phyloP scores from a whole-genome alignment of 2,113 vertebrate genomes.

The Budorcas taxicolor region DNA sequence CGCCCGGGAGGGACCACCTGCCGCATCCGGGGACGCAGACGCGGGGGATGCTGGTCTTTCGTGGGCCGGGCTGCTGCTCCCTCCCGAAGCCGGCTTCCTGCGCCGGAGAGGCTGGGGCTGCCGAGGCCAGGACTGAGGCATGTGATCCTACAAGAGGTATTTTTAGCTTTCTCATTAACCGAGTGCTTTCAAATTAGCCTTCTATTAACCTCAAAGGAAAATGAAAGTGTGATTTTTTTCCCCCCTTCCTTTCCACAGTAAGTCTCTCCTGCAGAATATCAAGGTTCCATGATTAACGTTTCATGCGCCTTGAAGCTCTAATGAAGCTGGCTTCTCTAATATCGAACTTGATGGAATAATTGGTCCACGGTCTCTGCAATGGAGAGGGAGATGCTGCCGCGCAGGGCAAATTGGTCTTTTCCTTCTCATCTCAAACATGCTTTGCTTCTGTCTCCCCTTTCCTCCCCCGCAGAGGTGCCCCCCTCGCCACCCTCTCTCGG shows the following conservation, averaged over 20 bases:
- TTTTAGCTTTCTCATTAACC: conserved; percentile 88
- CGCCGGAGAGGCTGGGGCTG: not conserved
- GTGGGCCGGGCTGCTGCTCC: fast-evolving
- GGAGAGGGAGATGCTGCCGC: not conserved
- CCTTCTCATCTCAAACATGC: not conserved
- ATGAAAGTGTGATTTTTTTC: conserved; percentile 71
- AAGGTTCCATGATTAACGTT: conserved; percentile 76
- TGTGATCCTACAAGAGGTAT: conserved; percentile 71
- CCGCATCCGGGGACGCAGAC: fast-evolving
- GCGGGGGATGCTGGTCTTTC: fast-evolving
- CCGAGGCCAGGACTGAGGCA: not conserved
- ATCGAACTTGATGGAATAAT: conserved; percentile 19
- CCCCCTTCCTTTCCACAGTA: conserved; percentile 66
- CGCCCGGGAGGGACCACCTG: not conserved
- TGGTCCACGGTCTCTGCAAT: not conserved
- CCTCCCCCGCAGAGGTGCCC: no score
- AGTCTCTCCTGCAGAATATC: conserved; percentile 77
- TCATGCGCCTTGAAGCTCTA: conserved; percentile 70
- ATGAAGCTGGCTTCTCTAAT: conserved; percentile 63
- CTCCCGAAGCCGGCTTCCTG: not conserved
- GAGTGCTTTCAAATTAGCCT: conserved; percentile 86
- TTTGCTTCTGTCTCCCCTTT: not conserved
- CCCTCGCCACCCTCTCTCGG: not conserved
- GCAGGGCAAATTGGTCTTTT: not conserved
- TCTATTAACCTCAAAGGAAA: conserved; percentile 85